Conservation (phyloP, 1,140 invertebrate species). For the Mactra quadrangularis region DNA sequence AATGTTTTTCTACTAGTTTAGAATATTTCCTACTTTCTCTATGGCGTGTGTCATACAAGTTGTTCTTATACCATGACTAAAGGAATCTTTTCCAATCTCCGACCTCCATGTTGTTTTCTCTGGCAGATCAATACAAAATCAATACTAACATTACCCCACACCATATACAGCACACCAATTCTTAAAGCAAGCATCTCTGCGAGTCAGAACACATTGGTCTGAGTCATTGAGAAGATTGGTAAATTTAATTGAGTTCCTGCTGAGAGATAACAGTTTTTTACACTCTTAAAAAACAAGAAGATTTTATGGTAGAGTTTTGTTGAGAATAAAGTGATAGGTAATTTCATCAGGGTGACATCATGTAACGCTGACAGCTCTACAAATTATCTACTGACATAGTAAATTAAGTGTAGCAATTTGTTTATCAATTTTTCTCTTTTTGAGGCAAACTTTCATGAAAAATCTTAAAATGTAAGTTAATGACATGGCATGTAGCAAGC, state of each 20-base stretch:
- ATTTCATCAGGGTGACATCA: no score
- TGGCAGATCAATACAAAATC: conserved; percentile 17
- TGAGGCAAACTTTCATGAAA: no score
- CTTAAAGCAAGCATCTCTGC: conserved; percentile 41
- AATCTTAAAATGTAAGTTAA: no score
- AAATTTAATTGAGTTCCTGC: conserved; percentile 38
- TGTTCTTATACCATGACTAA: conserved; percentile 23
- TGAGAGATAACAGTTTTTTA: conserved; percentile 17
- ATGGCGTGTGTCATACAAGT: conserved; percentile 25
- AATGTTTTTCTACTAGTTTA: no score
- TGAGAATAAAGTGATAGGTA: no score
- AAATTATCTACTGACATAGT: no score
- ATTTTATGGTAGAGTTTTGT: no score
- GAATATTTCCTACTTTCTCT: no score
- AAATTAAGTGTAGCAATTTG: no score
- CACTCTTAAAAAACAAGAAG: conserved; percentile 8
- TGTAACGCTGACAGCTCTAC: no score
- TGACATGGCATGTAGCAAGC: no score
- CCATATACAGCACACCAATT: conserved; percentile 32
- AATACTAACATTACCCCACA: conserved; percentile 24
- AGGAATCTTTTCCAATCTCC: conserved; percentile 41
- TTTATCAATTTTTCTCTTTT: no score
- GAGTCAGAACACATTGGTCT: conserved; percentile 27
- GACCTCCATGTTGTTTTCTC: conserved; percentile 24
- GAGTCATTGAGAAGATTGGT: conserved; percentile 43